phyloP scores from a whole-genome alignment of 2,797 vertebrate genomes.

The Artibeus jamaicensis region DNA sequence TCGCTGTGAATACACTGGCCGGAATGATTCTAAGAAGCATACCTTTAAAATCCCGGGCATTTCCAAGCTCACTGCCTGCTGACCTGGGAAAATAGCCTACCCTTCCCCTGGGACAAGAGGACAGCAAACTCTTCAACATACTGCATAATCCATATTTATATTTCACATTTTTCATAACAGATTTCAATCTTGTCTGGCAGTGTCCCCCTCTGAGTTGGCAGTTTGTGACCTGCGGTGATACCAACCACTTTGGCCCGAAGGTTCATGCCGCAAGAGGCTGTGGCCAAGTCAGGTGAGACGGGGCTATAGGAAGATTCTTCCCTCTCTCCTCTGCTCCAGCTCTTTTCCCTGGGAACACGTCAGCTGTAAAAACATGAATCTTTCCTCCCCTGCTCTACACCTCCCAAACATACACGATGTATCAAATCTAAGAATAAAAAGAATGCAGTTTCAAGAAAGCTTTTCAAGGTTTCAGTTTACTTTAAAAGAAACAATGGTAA shows the following conservation, averaged over 20 bases:
- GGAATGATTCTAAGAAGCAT: not conserved
- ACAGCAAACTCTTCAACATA: not conserved
- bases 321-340: not conserved
- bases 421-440: slow-evolving; percentile 74
- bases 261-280: not conserved
- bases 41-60: not conserved
- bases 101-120: not conserved
- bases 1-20: not conserved
- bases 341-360: slow-evolving; percentile 55
- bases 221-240: not conserved
- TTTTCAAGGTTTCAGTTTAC: slow-evolving; percentile 70
- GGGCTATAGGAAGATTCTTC: not conserved
- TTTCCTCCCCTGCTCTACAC: slow-evolving; percentile 55
- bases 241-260: not conserved
- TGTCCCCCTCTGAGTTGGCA: not conserved
- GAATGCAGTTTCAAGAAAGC: slow-evolving; percentile 75
- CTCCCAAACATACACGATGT: slow-evolving; percentile 72
- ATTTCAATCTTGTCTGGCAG: not conserved
- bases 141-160: not conserved
- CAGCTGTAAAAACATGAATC: slow-evolving; percentile 76
- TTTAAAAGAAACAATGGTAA: not conserved
- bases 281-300: not conserved
- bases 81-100: not conserved
- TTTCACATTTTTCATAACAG: not conserved
- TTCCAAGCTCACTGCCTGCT: not conserved